Evolutionary conservation across 1,140 invertebrate species (phyloP).

Genomic region (Drosophila pectinifera): DNA sequence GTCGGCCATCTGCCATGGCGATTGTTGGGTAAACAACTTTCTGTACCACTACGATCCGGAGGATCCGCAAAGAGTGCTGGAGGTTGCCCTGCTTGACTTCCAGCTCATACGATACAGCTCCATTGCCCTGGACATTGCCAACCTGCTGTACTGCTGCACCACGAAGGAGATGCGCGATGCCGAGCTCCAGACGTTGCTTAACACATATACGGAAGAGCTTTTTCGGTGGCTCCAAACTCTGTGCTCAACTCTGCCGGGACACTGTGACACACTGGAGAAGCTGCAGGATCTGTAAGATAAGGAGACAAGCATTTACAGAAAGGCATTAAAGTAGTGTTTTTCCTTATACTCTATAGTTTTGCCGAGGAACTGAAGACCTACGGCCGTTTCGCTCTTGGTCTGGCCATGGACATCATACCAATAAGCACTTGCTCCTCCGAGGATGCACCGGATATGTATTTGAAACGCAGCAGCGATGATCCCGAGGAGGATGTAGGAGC

Average conservation of each 20-base stretch:
- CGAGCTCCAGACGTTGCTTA: slow-evolving; percentile 87
- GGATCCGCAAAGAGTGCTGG: slow-evolving; percentile 58
- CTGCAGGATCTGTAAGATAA: slow-evolving; percentile 86
- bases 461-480: slow-evolving; percentile 47
- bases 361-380: slow-evolving; percentile 88
- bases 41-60: slow-evolving; percentile 87
- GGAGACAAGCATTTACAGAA: no score
- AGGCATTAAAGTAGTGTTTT: neutral
- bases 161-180: slow-evolving; percentile 87
- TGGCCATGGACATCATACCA: slow-evolving; percentile 89
- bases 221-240: slow-evolving; percentile 85
- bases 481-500: slow-evolving; percentile 64
- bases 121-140: slow-evolving; percentile 88
- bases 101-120: slow-evolving; percentile 89
- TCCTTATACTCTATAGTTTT: slow-evolving; percentile 83
- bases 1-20: slow-evolving; percentile 90
- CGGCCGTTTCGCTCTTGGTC: slow-evolving; percentile 88
- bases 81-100: slow-evolving; percentile 89
- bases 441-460: slow-evolving; percentile 89
- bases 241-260: slow-evolving; percentile 84
- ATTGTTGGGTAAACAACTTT: slow-evolving; percentile 92
- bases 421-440: slow-evolving; percentile 90
- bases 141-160: slow-evolving; percentile 89
- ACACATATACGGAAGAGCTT: slow-evolving; percentile 85
- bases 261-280: slow-evolving; percentile 85